Percentiles rank a stretch among this genome's conserved stretches.
Conservation (phyloP, 2,888 invertebrate genomes). For the Celastrina argiolus region DNA sequence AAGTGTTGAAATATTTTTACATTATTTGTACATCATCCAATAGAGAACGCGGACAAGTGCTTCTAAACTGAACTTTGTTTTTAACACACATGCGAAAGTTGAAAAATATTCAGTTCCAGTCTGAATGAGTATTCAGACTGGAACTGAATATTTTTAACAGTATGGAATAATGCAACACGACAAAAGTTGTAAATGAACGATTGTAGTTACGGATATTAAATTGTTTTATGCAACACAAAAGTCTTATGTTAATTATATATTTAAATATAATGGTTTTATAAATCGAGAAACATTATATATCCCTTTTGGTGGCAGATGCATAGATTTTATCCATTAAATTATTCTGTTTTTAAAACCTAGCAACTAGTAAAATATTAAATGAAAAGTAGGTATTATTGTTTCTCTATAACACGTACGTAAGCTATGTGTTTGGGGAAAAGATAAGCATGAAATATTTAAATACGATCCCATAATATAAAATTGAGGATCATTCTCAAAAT, state of each 20-base stretch:
- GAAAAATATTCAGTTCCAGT: background rate
- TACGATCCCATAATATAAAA: background rate
- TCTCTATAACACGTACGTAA: no score
- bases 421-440: no score
- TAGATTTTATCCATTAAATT: no score
- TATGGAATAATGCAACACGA: background rate
- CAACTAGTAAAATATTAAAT: no score
- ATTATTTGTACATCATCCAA: background rate
- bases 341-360: no score
- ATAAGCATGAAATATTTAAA: background rate
- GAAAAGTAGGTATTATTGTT: no score
- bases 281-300: no score
- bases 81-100: background rate
- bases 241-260: background rate
- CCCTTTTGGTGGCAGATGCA: no score
- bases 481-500: background rate
- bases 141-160: background rate
- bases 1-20: background rate
- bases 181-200: background rate
- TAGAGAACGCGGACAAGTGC: background rate
- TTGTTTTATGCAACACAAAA: background rate
- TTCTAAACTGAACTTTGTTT: background rate
- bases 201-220: background rate
- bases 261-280: no score
- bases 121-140: constrained; percentile 1